Percentiles rank a stretch among this genome's conserved stretches.
These are phyloP conservation scores for Sebastiscus tertius DNA, from an alignment of 2,797 vertebrate species.

Conservation along the genomic window DNA sequence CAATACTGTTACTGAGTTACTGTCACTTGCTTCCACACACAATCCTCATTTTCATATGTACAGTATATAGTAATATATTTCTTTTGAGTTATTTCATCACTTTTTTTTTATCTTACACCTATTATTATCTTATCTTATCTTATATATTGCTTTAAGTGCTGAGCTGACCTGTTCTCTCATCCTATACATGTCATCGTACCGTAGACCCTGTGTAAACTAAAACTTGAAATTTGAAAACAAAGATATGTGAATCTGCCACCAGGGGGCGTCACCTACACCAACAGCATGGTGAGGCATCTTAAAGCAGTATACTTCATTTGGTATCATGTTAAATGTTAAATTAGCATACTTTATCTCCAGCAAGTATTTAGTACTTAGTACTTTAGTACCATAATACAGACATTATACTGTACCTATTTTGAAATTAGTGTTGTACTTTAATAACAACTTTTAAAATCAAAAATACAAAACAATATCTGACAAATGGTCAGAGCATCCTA, in stretches of 20 bases:
- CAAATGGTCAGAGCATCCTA: not conserved
- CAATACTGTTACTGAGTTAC: no score
- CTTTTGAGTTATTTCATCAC: no score
- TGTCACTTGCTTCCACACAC: no score
- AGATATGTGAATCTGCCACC: constrained; percentile 39
- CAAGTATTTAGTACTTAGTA: not conserved
- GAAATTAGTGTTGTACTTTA: not conserved
- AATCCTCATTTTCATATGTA: no score
- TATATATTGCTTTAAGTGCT: no score
- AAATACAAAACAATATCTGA: not conserved
- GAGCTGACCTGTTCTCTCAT: accelerated
- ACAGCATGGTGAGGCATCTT: not conserved
- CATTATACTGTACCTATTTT: not conserved
- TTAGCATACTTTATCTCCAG: not conserved
- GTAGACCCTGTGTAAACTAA: no score
- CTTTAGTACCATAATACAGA: no score
- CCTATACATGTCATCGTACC: no score
- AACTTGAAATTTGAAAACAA: no score
- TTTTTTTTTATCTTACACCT: no score
- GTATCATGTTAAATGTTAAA: not conserved
- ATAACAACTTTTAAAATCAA: not conserved
- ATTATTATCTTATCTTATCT: no score
- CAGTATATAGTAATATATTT: no score
- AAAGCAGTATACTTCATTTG: not conserved
- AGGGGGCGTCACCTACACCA: constrained; percentile 50